Conservation (phyloP, 1,140 invertebrate genomes). For the Rhopalosiphum maidis region DNA sequence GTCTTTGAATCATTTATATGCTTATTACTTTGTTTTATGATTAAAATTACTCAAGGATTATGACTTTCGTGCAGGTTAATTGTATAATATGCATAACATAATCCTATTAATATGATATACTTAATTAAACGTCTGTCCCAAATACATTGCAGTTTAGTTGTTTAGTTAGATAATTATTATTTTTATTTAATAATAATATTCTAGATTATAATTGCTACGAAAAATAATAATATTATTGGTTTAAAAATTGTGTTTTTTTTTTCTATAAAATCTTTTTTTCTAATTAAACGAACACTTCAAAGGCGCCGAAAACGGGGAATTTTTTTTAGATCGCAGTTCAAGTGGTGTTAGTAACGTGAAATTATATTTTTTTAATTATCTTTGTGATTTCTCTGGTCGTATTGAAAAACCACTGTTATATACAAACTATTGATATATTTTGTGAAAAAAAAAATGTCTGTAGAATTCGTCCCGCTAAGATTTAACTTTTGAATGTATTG, state of each 20-base stretch:
- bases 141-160: neutral
- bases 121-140: neutral
- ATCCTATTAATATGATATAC: neutral
- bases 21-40: too few species aligned
- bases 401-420: neutral
- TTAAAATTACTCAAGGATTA: neutral
- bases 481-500: neutral
- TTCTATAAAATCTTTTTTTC: neutral
- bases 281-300: neutral
- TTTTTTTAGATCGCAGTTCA: neutral
- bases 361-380: neutral
- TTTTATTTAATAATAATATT: neutral
- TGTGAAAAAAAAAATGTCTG: neutral
- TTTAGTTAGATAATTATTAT: neutral
- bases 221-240: neutral
- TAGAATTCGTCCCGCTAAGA: neutral
- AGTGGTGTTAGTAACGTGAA: too few species aligned
- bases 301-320: neutral
- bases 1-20: neutral
- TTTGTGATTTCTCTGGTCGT: neutral
- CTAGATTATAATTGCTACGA: neutral
- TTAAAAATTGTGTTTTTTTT: neutral
- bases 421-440: neutral
- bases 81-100: neutral
- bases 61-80: neutral